Evolutionary conservation across 1,140 invertebrate genomes (phyloP).

Genomic region (Brachionus sp.): DNA sequence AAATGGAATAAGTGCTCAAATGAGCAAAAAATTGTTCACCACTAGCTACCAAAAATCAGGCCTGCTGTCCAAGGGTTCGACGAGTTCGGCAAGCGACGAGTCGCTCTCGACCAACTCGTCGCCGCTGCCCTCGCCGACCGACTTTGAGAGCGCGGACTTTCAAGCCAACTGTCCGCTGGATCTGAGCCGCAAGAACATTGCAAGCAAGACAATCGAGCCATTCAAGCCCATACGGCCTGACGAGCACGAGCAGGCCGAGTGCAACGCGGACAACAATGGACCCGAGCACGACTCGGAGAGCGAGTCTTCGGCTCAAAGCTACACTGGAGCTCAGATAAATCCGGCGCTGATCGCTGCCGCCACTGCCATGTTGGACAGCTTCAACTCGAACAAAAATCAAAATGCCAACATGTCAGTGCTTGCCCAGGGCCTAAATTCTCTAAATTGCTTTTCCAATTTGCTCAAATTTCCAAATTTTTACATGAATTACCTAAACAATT

Average conservation of each 20-base stretch:
- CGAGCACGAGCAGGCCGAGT: background rate
- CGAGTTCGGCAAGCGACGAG: conserved; percentile 2
- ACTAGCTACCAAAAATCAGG: background rate
- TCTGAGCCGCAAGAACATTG: background rate
- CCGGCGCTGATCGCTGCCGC: background rate
- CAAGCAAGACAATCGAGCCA: background rate
- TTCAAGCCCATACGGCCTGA: background rate
- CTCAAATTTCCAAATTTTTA: conserved; percentile 35
- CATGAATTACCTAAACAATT: background rate
- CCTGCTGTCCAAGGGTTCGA: conserved; percentile 13
- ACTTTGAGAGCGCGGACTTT: background rate
- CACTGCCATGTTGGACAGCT: conserved; percentile 9
- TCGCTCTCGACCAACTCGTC: background rate
- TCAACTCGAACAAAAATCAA: background rate
- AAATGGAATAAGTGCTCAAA: background rate
- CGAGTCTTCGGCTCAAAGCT: background rate
- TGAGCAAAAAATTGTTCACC: background rate
- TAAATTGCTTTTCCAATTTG: conserved; percentile 10
- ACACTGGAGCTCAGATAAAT: background rate
- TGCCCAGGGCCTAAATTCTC: background rate
- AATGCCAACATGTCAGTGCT: background rate
- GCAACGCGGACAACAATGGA: background rate
- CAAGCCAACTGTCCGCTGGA: conserved; percentile 9
- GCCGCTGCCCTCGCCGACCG: conserved; percentile 2
- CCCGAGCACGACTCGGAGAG: background rate